phyloP scores from a whole-genome alignment of 2,113 vertebrate species.

The Balaeniceps rex region DNA sequence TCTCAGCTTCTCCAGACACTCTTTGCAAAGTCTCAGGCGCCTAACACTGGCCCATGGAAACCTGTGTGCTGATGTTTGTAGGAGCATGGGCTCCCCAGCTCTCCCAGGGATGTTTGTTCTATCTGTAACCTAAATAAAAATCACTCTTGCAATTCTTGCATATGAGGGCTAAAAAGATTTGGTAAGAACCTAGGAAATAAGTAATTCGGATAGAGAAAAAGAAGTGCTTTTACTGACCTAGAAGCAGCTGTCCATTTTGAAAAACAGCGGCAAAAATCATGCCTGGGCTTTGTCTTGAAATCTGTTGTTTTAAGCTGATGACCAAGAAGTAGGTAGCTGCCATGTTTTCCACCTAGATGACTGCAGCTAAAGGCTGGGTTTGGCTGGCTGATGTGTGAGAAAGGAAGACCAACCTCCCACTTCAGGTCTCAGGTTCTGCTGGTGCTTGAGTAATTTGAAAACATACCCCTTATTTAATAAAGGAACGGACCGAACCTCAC shows the following conservation, averaged over 20 bases:
- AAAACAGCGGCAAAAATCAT: neutral
- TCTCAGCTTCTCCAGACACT: neutral
- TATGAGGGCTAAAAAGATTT: neutral
- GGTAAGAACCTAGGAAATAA: neutral
- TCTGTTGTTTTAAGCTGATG: neutral
- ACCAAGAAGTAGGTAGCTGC: neutral
- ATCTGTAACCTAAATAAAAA: neutral
- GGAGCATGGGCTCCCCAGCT: neutral
- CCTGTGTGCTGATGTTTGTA: neutral
- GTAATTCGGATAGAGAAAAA: neutral
- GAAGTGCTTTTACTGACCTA: neutral
- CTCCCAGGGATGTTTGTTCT: rapidly evolving
- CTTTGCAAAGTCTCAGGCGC: neutral
- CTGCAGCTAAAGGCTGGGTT: neutral
- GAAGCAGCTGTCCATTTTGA: neutral
- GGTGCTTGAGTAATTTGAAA: neutral
- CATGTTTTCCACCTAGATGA: neutral
- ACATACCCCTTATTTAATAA: neutral
- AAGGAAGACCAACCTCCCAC: neutral
- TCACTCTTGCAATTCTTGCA: neutral
- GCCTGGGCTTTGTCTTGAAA: neutral
- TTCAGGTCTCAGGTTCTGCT: neutral
- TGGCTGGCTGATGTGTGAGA: neutral
- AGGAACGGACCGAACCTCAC: neutral
- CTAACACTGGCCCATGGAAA: neutral